Conservation (phyloP, 1,140 invertebrate species). For the Drosophila cardini region DNA sequence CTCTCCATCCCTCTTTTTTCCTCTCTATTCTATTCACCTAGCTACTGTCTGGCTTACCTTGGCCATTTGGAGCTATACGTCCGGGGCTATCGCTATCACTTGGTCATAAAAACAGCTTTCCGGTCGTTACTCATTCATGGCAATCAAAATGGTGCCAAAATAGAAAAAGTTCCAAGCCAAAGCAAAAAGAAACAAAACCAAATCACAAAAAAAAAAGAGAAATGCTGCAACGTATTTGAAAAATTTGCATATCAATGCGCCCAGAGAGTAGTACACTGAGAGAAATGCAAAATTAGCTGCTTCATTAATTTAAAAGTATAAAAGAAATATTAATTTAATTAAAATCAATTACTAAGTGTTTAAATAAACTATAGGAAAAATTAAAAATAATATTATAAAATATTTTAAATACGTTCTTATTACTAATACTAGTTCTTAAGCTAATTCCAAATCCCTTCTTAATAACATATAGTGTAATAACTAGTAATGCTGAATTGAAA, state of each 20-base stretch:
- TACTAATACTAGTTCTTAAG: not conserved
- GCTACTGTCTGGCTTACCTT: constrained; percentile 64
- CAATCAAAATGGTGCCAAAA: constrained; percentile 82
- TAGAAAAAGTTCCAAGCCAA: constrained; percentile 67
- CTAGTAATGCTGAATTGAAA: too few relatives aligned
- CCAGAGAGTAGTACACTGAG: constrained; percentile 37
- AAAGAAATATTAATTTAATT: not conserved
- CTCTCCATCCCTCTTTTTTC: not conserved
- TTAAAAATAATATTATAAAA: too few relatives aligned
- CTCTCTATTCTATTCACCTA: not conserved
- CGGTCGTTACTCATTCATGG: constrained; percentile 82
- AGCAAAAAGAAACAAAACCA: constrained; percentile 30
- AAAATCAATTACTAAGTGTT: not conserved
- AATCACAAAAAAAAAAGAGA: constrained; percentile 39
- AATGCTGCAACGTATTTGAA: constrained; percentile 64
- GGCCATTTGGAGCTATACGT: constrained; percentile 29
- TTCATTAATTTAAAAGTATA: not conserved
- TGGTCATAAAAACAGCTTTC: constrained; percentile 82
- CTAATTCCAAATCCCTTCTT: too few relatives aligned
- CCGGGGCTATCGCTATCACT: constrained; percentile 66
- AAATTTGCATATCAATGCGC: constrained; percentile 81
- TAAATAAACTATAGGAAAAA: too few relatives aligned
- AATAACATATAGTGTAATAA: too few relatives aligned
- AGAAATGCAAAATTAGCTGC: constrained; percentile 2
- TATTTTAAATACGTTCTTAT: too few relatives aligned